phyloP scores from a whole-genome alignment of 2,113 vertebrate species.

The Chloropsis cyanopogon region DNA sequence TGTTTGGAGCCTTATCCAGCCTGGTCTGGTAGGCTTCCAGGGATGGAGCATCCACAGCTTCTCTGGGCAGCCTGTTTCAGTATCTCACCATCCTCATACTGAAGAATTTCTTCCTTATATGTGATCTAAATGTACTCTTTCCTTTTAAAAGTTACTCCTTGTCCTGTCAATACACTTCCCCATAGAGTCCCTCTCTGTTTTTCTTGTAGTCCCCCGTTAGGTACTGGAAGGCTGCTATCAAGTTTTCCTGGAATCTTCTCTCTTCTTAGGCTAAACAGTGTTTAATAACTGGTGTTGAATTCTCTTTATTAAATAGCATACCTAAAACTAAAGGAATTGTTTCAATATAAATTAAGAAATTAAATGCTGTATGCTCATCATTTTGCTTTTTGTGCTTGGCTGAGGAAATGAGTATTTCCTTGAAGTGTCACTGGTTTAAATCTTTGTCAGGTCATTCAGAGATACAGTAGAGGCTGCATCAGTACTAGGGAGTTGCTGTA shows the following conservation, averaged over 20 bases:
- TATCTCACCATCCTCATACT: neutral
- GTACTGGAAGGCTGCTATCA: neutral
- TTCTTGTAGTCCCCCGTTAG: neutral
- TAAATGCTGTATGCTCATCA: neutral
- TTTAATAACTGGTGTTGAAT: neutral
- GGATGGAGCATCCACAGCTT: neutral
- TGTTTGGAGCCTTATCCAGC: neutral
- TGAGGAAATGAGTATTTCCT: neutral
- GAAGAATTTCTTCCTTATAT: neutral
- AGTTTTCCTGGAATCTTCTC: neutral
- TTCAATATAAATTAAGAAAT: neutral
- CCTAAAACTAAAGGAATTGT: neutral
- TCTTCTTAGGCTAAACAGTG: neutral
- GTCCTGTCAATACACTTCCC: neutral
- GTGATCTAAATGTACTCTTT: neutral
- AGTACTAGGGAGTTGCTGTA: rapidly evolving
- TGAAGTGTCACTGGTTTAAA: neutral
- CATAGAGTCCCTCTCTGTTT: neutral
- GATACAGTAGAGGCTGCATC: neutral
- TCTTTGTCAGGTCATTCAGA: neutral
- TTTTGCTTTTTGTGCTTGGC: neutral
- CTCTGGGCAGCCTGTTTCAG: neutral
- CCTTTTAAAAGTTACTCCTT: neutral
- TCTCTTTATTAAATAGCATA: neutral
- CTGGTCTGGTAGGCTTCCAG: neutral